A percentile compares a stretch with the other conserved stretches of the same genome.
Evolutionary conservation across 2,888 invertebrate genomes (phyloP).

Genomic region (Andricus quercusramuli): DNA sequence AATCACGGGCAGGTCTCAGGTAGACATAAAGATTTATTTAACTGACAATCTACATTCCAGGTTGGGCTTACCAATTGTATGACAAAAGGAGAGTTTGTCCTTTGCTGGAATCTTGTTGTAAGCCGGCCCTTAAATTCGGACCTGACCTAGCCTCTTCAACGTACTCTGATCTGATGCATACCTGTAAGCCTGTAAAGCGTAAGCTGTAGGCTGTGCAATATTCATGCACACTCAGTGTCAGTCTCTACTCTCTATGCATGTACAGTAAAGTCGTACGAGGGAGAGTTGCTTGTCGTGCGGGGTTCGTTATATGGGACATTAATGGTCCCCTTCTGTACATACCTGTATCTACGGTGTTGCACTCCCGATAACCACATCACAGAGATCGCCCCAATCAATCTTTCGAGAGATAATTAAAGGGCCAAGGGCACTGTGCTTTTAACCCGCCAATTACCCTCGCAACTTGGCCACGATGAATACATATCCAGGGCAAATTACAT

Average conservation of each 20-base stretch:
- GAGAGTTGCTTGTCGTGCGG: slow-evolving; percentile 1
- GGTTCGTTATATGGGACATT: slow-evolving; percentile 20
- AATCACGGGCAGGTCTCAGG: slow-evolving; percentile 15
- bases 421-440: slow-evolving; percentile 11
- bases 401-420: slow-evolving; percentile 24
- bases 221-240: slow-evolving; percentile 14
- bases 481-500: slow-evolving; percentile 14
- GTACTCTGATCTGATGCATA: slow-evolving; percentile 15
- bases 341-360: background rate
- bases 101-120: slow-evolving; percentile 1
- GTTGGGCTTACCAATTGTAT: background rate
- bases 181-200: too few relatives aligned
- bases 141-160: slow-evolving; percentile 30
- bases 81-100: background rate
- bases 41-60: slow-evolving; percentile 21
- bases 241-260: background rate
- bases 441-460: slow-evolving; percentile 17
- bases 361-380: slow-evolving; percentile 10
- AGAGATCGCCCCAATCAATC: background rate
- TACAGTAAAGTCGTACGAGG: slow-evolving; percentile 11
- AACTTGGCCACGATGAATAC: slow-evolving; percentile 16
- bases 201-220: slow-evolving; percentile 15
- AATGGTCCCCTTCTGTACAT: slow-evolving; percentile 13
- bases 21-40: slow-evolving; percentile 1
- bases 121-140: slow-evolving; percentile 3